Evolutionary conservation across 2,888 invertebrate species (phyloP), one percentile per base, ranked within the genome.

Genomic region (Liopterus haemorrhoidalis): DNA sequence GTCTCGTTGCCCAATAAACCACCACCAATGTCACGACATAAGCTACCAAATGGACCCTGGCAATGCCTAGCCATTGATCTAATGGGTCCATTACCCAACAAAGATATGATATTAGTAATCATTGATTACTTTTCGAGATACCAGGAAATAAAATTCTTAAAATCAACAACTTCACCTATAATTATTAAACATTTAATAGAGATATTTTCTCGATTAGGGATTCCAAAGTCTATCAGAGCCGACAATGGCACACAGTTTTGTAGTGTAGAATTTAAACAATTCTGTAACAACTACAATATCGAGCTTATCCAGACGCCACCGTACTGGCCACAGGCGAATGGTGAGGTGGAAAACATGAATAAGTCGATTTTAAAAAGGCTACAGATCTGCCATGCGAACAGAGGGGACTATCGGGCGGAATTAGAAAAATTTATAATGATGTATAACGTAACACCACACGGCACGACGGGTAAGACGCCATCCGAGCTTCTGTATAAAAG

Each of bases 321-420:
- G 31, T 21, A 41, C 21, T 21, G 31, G 31, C 20, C 21, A 4
- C 52, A 54, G 25, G 52, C 56, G 19, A 62, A 62, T 49, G 58
- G 57, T n/a, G 56, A 55, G 41, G 59, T 59, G 1, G 60, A 60
- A 35, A 52, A 54, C 18, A 55, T 55, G 41, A 59, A 59, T 42
- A 50, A 43, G 16, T 49, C 49, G 3, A 49, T 61, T 3, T 45
- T 57, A 15, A 60, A 62, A 46, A 44, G 46, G 16, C 22, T 54
- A 8, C 38, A 52, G 42, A 57, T 52, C 24, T 42, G 53, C 11
- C 50, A 54, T 18, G 46, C 22, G 14, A 42, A 28, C 9, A 33
- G 25, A 2, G 25, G 27, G 25, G 33, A 52, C 28, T 56, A 49
- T 48, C 45, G 41, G 30, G 36, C 43, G 8, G 48, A 58, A 46